These are phyloP conservation scores for Drosophila acutilabella DNA, from an alignment of 2,888 invertebrate species.

Conservation along the genomic window DNA sequence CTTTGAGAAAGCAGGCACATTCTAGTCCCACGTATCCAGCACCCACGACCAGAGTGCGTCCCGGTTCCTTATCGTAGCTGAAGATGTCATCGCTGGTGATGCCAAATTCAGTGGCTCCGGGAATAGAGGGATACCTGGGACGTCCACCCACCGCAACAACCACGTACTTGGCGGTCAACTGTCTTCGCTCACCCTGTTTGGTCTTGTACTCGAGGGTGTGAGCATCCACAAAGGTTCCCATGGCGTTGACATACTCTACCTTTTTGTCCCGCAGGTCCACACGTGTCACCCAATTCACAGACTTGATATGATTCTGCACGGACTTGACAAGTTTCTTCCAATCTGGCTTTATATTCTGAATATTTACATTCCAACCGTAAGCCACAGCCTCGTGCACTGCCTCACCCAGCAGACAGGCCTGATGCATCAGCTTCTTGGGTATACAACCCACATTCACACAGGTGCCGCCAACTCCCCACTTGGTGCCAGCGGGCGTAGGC, in stretches of 20 bases:
- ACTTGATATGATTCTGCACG: slow-evolving; percentile 95
- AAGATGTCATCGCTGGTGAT: slow-evolving; percentile 97
- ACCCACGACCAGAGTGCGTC: slow-evolving; percentile 94
- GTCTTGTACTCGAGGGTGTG: slow-evolving; percentile 90
- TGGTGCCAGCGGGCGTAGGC: slow-evolving; percentile 93
- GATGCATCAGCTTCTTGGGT: slow-evolving; percentile 99
- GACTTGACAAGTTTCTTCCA: slow-evolving; percentile 91
- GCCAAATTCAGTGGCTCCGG: slow-evolving; percentile 92
- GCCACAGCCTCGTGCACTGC: slow-evolving; percentile 92
- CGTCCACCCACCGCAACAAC: slow-evolving; percentile 96
- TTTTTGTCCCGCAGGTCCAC: slow-evolving; percentile 96
- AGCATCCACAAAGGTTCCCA: slow-evolving; percentile 90
- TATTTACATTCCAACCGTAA: slow-evolving; percentile 92
- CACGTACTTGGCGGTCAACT: slow-evolving; percentile 90
- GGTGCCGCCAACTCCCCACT: slow-evolving; percentile 99
- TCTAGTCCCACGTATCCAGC: slow-evolving; percentile 97
- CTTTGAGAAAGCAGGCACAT: slow-evolving; percentile 96
- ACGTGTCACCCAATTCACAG: slow-evolving; percentile 97
- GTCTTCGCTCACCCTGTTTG: slow-evolving; percentile 88
- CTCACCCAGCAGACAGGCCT: slow-evolving; percentile 95
- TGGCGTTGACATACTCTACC: slow-evolving; percentile 94
- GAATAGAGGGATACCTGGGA: slow-evolving; percentile 93
- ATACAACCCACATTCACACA: slow-evolving; percentile 99
- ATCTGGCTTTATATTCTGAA: slow-evolving; percentile 88
- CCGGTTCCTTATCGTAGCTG: slow-evolving; percentile 92